A percentile compares a stretch with the other conserved stretches of the same genome.
phyloP scores from a whole-genome alignment of 2,797 vertebrate species.

The Thripadectes ignobilis region DNA sequence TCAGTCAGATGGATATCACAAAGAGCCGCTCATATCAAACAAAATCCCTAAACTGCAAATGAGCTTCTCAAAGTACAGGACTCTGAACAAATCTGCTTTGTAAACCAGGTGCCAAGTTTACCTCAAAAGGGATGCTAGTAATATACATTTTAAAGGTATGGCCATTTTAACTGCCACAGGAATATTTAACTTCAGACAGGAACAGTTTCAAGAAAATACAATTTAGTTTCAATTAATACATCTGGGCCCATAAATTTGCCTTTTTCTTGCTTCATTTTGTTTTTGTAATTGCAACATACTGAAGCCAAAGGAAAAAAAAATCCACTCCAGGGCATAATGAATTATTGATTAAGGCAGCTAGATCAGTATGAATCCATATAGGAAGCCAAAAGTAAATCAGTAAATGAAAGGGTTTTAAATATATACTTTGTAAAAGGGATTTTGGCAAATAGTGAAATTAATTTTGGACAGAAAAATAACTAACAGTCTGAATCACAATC shows the following conservation, averaged over 20 bases:
- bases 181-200: not conserved
- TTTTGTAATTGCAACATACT: not conserved
- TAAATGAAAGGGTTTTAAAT: slow-evolving; percentile 14
- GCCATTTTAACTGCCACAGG: not conserved
- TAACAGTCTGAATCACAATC: not conserved
- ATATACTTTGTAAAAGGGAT: not conserved
- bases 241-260: not conserved
- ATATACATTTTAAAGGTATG: not conserved
- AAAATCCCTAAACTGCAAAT: not conserved
- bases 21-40: not conserved
- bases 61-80: not conserved
- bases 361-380: not conserved
- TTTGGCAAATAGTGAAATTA: not conserved
- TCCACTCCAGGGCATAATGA: slow-evolving; percentile 24
- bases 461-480: not conserved
- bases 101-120: not conserved
- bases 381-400: slow-evolving; percentile 25
- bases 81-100: not conserved
- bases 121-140: not conserved
- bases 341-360: slow-evolving; percentile 45
- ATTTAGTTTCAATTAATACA: slow-evolving; percentile 10
- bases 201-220: not conserved
- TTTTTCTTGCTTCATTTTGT: slow-evolving; percentile 13
- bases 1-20: not conserved
- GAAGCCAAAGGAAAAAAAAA: not conserved